phyloP scores from a whole-genome alignment of 2,797 vertebrate species.

The Eulemur mongoz region DNA sequence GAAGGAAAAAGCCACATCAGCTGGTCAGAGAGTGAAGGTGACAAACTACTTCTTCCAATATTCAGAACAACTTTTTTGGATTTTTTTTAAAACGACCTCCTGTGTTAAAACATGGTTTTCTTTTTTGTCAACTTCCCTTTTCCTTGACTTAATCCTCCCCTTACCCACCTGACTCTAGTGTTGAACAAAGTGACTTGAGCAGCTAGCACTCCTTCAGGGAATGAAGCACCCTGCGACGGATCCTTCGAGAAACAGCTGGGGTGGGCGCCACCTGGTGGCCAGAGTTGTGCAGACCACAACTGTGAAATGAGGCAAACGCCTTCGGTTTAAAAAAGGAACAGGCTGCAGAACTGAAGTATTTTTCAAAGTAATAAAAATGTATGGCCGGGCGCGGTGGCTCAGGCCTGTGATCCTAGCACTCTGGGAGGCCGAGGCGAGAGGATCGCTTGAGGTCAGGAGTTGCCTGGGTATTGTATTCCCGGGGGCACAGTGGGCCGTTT shows the following conservation, averaged over 20 bases:
- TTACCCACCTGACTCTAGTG: neutral
- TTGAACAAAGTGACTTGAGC: neutral
- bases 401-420: no score
- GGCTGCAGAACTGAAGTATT: neutral
- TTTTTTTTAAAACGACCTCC: neutral
- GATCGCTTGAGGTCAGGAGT: no score
- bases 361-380: conserved; percentile 2
- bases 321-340: neutral
- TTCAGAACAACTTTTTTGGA: neutral
- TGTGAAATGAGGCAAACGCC: neutral
- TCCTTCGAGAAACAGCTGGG: neutral
- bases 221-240: neutral
- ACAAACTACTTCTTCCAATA: neutral
- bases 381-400: no score
- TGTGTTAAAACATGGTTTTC: neutral
- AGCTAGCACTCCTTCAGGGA: neutral
- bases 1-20: neutral
- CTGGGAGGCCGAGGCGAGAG: no score
- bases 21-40: neutral
- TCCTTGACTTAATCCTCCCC: neutral
- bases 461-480: neutral
- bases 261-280: conserved; percentile 29
- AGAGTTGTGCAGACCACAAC: neutral
- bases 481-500: neutral
- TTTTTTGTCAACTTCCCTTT: neutral